Conservation (phyloP, 2,113 vertebrate species). For the Ia io region DNA sequence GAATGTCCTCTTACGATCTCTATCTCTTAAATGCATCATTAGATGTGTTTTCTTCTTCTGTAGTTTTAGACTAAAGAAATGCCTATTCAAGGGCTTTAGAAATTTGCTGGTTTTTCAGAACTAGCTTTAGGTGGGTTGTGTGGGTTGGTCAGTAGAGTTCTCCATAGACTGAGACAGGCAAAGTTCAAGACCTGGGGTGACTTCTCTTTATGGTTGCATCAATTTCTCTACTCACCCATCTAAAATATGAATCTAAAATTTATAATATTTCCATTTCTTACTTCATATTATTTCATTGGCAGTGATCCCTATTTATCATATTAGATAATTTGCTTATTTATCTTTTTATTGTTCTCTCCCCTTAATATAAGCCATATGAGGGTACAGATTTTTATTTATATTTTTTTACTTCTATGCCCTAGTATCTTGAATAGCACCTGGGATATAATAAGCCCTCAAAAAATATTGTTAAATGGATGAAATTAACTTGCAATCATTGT, state of each 20-base stretch:
- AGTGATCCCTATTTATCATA: not conserved
- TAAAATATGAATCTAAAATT: constrained; percentile 20
- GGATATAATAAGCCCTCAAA: not conserved
- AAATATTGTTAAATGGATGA: not conserved
- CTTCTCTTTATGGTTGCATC: not conserved
- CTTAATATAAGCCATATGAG: not conserved
- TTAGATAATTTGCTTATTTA: not conserved
- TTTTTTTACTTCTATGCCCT: not conserved
- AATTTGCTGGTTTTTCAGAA: constrained; percentile 52
- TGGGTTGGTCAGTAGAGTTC: constrained; percentile 45
- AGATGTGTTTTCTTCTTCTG: constrained; percentile 60
- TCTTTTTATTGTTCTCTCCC: not conserved
- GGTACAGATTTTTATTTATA: not conserved
- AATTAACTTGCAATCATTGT: not conserved
- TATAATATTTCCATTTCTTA: not conserved
- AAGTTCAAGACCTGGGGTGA: constrained; percentile 43
- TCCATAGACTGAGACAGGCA: constrained; percentile 36
- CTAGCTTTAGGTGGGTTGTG: not conserved
- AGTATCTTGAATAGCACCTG: not conserved
- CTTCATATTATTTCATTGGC: not conserved
- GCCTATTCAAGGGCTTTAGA: constrained; percentile 61
- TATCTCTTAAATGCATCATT: constrained; percentile 60
- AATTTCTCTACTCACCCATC: not conserved
- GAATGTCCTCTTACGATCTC: constrained; percentile 3
- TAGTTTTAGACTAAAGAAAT: constrained; percentile 52